Evolutionary conservation across 2,797 vertebrate species (phyloP).

Genomic region (Acanthurus lineatus): DNA sequence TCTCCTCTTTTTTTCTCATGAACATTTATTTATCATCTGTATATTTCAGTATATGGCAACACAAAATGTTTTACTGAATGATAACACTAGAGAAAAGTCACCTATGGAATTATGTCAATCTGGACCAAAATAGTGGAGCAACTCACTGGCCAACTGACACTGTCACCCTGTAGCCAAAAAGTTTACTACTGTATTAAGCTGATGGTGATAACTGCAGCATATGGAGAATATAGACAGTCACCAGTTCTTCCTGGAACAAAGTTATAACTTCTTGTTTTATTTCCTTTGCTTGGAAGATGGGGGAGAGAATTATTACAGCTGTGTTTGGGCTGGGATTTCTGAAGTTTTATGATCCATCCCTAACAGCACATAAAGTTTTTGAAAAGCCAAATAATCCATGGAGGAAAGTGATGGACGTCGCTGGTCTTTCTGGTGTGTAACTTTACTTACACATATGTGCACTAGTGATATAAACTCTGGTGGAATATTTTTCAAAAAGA

Average conservation of each 20-base stretch:
- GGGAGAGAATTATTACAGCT: constrained; percentile 35
- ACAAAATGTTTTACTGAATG: too few species aligned
- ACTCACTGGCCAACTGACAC: background rate
- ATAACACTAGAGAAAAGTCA: too few species aligned
- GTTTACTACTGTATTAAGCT: too few species aligned
- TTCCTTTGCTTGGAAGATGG: constrained; percentile 24
- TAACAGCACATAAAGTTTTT: constrained; percentile 32
- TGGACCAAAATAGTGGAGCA: background rate
- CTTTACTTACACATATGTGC: constrained; percentile 11
- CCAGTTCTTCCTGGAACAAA: constrained; percentile 16
- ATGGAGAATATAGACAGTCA: background rate
- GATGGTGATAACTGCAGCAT: background rate
- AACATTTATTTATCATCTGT: too few species aligned
- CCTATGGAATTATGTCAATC: background rate
- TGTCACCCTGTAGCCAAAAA: fast-evolving
- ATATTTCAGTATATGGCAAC: too few species aligned
- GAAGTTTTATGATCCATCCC: constrained; percentile 41
- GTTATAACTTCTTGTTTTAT: constrained; percentile 11
- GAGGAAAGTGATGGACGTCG: constrained; percentile 33
- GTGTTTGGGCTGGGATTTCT: constrained; percentile 47
- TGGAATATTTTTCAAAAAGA: background rate
- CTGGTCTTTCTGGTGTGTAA: constrained; percentile 14
- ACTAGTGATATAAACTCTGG: constrained; percentile 12
- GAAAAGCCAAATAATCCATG: constrained; percentile 28
- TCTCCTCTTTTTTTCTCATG: too few species aligned